Evolutionary conservation across 37 sponge, comb jelly and placozoan genomes (phyloP).

Genomic region (Eunapius fragilis): DNA sequence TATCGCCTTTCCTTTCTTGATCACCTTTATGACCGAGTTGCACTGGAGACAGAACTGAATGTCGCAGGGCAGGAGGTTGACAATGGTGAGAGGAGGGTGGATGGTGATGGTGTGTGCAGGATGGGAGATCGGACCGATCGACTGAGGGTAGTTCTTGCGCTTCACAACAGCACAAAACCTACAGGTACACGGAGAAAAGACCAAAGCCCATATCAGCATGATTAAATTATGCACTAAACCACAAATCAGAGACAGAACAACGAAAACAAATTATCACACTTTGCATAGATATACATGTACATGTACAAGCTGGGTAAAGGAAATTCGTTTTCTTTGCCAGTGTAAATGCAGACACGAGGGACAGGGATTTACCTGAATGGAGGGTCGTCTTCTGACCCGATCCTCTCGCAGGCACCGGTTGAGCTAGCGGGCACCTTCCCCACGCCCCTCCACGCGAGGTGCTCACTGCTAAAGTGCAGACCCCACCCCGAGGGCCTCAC

Average conservation of each 20-base stretch:
- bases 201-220: not conserved
- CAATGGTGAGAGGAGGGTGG: constrained; percentile 68
- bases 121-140: not conserved
- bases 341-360: too few relatives aligned
- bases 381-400: constrained; percentile 33
- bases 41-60: constrained; percentile 41
- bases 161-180: constrained; percentile 69
- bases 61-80: constrained; percentile 81
- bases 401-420: constrained; percentile 30
- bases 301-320: not conserved
- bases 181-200: not conserved
- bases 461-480: constrained; percentile 51
- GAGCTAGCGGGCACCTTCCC: constrained; percentile 30
- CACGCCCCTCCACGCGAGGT: constrained; percentile 54
- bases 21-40: not conserved
- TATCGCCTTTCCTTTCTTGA: constrained; percentile 27
- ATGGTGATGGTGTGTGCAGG: constrained; percentile 84
- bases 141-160: constrained; percentile 61
- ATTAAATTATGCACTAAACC: not conserved
- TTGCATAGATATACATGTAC: too few relatives aligned
- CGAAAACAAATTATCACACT: too few relatives aligned
- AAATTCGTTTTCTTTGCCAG: too few relatives aligned
- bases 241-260: too few relatives aligned
- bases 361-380: constrained; percentile 34
- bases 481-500: constrained; percentile 83